Percentiles rank a stretch among this genome's conserved stretches.
Conservation (phyloP, 2,888 invertebrate species). For the Phortica magna region DNA sequence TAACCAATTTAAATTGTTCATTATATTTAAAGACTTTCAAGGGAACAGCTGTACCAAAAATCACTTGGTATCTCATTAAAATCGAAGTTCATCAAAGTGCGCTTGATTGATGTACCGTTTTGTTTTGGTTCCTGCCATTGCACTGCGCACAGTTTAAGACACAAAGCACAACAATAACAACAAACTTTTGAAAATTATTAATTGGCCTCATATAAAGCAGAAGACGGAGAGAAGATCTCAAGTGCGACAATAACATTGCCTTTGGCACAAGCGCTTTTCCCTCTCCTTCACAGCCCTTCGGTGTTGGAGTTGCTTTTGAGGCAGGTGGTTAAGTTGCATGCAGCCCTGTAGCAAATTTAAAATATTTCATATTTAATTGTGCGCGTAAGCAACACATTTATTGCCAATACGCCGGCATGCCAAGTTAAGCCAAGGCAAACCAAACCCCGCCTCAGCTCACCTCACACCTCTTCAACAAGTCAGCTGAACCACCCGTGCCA, state of each 20-base stretch:
- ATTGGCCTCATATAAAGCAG: constrained; percentile 51
- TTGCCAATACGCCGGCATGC: constrained; percentile 33
- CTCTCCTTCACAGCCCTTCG: background rate
- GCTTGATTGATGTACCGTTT: constrained; percentile 12
- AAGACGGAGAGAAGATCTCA: background rate
- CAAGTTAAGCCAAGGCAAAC: no score
- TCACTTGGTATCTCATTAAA: constrained; percentile 72
- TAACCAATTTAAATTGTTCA: no score
- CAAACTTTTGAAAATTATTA: constrained; percentile 68
- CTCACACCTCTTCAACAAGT: no score
- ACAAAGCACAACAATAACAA: constrained; percentile 37
- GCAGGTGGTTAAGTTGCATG: background rate
- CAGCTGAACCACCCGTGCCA: no score
- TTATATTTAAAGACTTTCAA: background rate
- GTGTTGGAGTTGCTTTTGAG: constrained; percentile 41
- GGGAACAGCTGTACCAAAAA: constrained; percentile 42
- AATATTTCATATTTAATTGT: constrained; percentile 74
- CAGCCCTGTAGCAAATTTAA: constrained; percentile 40
- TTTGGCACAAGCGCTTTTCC: no score
- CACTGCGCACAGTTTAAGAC: background rate
- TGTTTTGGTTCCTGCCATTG: no score
- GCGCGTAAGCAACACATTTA: constrained; percentile 64
- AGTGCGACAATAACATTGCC: no score
- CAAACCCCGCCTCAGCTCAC: no score
- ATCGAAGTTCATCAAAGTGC: constrained; percentile 64